phyloP scores from a whole-genome alignment of 2,797 vertebrate genomes.

The Sebastes flavidus region DNA sequence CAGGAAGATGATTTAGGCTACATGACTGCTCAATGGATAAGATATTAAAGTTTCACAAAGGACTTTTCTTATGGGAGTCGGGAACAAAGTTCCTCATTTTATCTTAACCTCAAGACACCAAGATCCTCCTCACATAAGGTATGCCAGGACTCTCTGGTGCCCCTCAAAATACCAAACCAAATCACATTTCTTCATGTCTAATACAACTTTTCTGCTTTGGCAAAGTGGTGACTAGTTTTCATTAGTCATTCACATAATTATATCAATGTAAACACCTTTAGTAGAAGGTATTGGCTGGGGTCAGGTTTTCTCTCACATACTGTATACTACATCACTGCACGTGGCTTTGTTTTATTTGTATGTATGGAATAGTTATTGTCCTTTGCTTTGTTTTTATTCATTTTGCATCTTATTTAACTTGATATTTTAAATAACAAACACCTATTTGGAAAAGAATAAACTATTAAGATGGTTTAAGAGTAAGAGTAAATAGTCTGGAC shows the following conservation, averaged over 20 bases:
- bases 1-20: not conserved
- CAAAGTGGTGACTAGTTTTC: not conserved
- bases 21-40: not conserved
- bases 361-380: not conserved
- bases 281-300: not conserved
- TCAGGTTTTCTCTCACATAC: not conserved
- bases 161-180: not conserved
- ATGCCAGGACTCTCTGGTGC: not conserved
- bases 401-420: not conserved
- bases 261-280: not conserved
- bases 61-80: not conserved
- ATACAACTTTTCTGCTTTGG: not conserved
- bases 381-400: not conserved
- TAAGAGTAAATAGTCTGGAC: no score
- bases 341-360: not conserved
- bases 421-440: not conserved
- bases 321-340: not conserved
- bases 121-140: not conserved
- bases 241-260: not conserved
- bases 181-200: not conserved
- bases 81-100: not conserved
- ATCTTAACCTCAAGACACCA: not conserved
- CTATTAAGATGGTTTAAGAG: not conserved
- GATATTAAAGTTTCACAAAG: not conserved
- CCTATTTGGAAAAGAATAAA: not conserved